phyloP scores from a whole-genome alignment of 2,113 vertebrate genomes.

The Delphinapterus leucas region DNA sequence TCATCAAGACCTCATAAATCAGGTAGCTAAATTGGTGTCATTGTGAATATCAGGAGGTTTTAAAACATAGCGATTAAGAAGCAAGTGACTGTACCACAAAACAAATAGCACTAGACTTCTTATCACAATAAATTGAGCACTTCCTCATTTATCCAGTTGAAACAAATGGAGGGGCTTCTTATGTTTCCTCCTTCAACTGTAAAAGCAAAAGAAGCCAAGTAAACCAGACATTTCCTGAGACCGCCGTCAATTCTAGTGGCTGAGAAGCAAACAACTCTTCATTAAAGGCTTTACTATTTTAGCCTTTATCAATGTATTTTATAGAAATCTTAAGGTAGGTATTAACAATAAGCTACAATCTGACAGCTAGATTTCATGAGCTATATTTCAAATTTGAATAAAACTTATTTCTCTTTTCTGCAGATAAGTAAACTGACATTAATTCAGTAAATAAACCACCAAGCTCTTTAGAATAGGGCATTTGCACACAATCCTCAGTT shows the following conservation, averaged over 20 bases:
- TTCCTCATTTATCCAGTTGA: background rate
- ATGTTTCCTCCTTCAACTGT: background rate
- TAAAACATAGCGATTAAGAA: conserved; percentile 16
- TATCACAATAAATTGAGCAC: background rate
- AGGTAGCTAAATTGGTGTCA: background rate
- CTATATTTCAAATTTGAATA: background rate
- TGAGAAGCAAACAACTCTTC: background rate
- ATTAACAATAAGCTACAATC: background rate
- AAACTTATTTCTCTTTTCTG: background rate
- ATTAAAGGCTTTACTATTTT: background rate
- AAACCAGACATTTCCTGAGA: background rate
- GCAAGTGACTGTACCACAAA: background rate
- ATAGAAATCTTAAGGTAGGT: background rate
- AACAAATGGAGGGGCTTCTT: background rate
- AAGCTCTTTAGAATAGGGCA: background rate
- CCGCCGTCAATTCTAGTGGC: background rate
- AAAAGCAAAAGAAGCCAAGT: background rate
- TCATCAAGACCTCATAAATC: background rate
- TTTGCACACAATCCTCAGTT: background rate
- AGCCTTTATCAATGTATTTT: background rate
- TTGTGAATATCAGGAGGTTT: background rate
- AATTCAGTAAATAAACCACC: background rate
- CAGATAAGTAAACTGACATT: background rate
- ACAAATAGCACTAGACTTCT: background rate
- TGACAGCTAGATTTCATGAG: background rate